A percentile compares a stretch with the other conserved stretches of the same genome.
Evolutionary conservation across 92 coral and sea anemone genomes (phyloP).

Genomic region (Plumapathes pennacea): DNA sequence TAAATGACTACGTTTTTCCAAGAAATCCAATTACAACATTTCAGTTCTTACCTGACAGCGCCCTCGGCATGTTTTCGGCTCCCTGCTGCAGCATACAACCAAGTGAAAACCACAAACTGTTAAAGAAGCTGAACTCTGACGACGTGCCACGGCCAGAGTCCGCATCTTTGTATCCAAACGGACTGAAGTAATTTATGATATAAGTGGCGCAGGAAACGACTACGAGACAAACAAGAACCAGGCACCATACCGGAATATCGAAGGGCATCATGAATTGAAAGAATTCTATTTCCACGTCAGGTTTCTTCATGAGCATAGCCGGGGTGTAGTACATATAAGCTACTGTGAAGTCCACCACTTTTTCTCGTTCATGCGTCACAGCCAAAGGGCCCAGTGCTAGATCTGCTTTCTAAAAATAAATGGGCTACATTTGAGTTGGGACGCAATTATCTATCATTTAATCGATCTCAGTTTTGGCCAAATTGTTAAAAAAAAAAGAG

Average conservation of each 20-base stretch:
- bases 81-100: slow-evolving; percentile 76
- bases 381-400: slow-evolving; percentile 52
- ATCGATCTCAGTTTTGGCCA: too few relatives aligned
- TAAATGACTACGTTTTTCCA: too few relatives aligned
- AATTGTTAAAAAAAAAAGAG: too few relatives aligned
- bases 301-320: slow-evolving; percentile 39
- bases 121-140: slow-evolving; percentile 47
- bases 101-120: slow-evolving; percentile 66
- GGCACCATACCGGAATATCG: slow-evolving; percentile 55
- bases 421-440: too few relatives aligned
- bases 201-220: slow-evolving; percentile 34
- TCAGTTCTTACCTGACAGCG: slow-evolving; percentile 32
- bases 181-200: slow-evolving; percentile 61
- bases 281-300: slow-evolving; percentile 4
- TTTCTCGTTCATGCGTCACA: slow-evolving; percentile 35
- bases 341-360: slow-evolving; percentile 33
- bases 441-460: too few relatives aligned
- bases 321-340: slow-evolving; percentile 57
- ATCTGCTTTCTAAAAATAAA: slow-evolving; percentile 65
- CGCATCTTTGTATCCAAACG: slow-evolving; percentile 63
- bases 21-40: too few relatives aligned
- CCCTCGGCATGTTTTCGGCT: slow-evolving; percentile 48
- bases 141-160: slow-evolving; percentile 27
- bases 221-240: slow-evolving; percentile 25
- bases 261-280: slow-evolving; percentile 67